phyloP scores from a whole-genome alignment of 92 coral and sea anemone genomes.

The Porites divaricata region DNA sequence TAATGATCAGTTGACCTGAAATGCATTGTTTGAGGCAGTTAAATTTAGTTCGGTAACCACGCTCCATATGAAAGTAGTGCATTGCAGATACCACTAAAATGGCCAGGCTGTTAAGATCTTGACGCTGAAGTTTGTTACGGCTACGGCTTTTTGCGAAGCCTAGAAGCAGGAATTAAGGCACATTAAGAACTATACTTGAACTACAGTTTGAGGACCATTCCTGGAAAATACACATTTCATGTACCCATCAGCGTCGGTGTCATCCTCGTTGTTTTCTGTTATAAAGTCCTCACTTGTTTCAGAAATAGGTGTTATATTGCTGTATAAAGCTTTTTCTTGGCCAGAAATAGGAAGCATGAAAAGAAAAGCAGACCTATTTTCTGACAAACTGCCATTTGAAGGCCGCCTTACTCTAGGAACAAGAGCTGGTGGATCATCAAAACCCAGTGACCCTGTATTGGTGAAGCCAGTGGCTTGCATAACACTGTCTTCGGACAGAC shows the following conservation, averaged over 20 bases:
- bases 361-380: neutral
- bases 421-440: neutral
- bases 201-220: neutral
- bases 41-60: too few relatives aligned
- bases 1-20: too few relatives aligned
- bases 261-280: neutral
- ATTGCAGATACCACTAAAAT: too few relatives aligned
- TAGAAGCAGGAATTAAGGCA: too few relatives aligned
- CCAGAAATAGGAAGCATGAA: neutral
- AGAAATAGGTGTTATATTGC: neutral
- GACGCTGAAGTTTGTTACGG: too few relatives aligned
- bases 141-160: too few relatives aligned
- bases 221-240: neutral
- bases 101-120: too few relatives aligned
- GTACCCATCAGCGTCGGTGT: neutral
- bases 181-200: too few relatives aligned
- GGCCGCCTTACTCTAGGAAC: neutral
- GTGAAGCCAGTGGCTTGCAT: too few relatives aligned
- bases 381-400: neutral
- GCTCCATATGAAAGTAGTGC: too few relatives aligned
- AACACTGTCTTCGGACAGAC: neutral
- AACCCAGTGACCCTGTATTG: too few relatives aligned
- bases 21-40: too few relatives aligned
- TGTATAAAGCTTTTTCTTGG: neutral
- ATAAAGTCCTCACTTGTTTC: neutral